Evolutionary conservation across 2,888 invertebrate genomes (phyloP).

Genomic region (Zaprionus obscuricornis): DNA sequence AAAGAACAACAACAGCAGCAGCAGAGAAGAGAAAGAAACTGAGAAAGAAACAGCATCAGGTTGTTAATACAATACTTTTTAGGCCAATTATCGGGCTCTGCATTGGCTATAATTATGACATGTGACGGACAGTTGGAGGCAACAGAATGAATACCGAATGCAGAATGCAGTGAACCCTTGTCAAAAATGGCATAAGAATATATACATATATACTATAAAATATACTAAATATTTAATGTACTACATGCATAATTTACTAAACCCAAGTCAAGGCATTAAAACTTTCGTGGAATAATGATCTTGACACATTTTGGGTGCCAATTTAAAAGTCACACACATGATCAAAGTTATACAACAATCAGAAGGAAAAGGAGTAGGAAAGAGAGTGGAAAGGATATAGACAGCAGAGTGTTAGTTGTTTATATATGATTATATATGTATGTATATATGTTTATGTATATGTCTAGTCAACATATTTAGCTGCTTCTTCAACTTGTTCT

Average conservation of each 20-base stretch:
- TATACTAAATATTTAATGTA: conserved; percentile 6
- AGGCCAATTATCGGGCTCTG: conserved; percentile 55
- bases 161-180: conserved; percentile 52
- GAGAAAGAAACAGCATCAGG: no score
- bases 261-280: conserved; percentile 35
- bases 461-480: conserved; percentile 35
- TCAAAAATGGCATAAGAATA: conserved; percentile 40
- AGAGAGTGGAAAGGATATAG: conserved; percentile 1
- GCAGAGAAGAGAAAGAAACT: no score
- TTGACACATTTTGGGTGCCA: conserved; percentile 71
- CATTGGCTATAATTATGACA: conserved; percentile 71
- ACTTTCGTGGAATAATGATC: conserved; percentile 66
- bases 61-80: conserved; percentile 46
- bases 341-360: background rate
- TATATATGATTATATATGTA: background rate
- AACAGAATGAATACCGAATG: background rate
- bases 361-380: background rate
- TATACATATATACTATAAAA: background rate
- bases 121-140: conserved; percentile 52
- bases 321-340: conserved; percentile 67
- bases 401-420: background rate
- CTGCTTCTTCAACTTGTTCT: no score
- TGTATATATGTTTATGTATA: no score
- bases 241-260: conserved; percentile 47
- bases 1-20: no score